Conservation (phyloP, 2,888 invertebrate genomes). For the Chloromyia formosa region DNA sequence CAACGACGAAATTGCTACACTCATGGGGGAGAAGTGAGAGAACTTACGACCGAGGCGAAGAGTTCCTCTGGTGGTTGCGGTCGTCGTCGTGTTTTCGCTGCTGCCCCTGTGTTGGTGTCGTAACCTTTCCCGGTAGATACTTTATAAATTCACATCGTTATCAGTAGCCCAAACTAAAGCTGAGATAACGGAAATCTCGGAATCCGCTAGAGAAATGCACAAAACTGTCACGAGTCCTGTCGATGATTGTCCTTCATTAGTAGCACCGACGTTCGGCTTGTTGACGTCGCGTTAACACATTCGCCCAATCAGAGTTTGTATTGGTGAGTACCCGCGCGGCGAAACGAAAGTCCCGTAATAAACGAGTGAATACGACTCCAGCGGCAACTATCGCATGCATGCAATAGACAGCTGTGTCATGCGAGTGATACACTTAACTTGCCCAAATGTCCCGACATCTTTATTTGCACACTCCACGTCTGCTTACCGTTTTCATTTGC, state of each 20-base stretch:
- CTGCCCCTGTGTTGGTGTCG: not conserved
- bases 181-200: no score
- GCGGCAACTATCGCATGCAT: not conserved
- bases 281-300: not conserved
- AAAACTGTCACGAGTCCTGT: no score
- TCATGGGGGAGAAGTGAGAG: no score
- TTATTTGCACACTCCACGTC: not conserved
- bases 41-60: no score
- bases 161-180: no score
- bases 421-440: not conserved
- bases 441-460: constrained; percentile 13
- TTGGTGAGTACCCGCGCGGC: not conserved
- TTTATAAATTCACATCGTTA: no score
- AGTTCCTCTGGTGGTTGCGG: constrained; percentile 42
- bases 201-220: no score
- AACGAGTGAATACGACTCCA: not conserved
- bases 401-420: not conserved
- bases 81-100: not conserved
- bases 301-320: not conserved
- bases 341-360: no score
- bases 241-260: no score
- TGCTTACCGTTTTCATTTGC: no score
- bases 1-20: constrained; percentile 2
- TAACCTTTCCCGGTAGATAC: no score
- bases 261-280: not conserved